Percentiles rank a stretch among this genome's conserved stretches.
These are phyloP conservation scores for Limulus polyphemus DNA, from an alignment of 2,888 invertebrate genomes.

Conservation along the genomic window DNA sequence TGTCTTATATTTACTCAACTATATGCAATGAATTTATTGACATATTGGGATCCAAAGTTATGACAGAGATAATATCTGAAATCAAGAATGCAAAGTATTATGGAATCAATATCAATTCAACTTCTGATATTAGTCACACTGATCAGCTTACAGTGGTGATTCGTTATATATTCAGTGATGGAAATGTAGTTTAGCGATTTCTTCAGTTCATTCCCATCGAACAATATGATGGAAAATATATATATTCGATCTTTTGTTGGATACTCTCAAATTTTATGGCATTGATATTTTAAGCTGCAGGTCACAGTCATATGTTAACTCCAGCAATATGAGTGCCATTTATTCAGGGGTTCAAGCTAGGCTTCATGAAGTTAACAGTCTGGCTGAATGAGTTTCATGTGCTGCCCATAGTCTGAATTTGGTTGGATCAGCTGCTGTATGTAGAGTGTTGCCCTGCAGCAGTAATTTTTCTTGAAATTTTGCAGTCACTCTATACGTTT, in stretches of 20 bases:
- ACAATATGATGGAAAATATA: too few relatives aligned
- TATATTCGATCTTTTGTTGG: too few relatives aligned
- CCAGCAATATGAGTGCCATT: too few relatives aligned
- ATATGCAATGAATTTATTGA: conserved; percentile 31
- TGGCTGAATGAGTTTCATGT: not conserved
- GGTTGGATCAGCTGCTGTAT: not conserved
- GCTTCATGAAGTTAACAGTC: not conserved
- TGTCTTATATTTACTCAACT: conserved; percentile 30
- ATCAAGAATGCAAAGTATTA: not conserved
- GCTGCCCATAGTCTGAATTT: not conserved
- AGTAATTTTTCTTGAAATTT: too few relatives aligned
- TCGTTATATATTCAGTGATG: conserved; percentile 3
- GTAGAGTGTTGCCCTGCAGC: too few relatives aligned
- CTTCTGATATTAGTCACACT: conserved; percentile 17
- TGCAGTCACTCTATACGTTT: too few relatives aligned
- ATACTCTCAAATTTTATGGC: too few relatives aligned
- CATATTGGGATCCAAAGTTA: not conserved
- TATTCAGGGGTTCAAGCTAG: not conserved
- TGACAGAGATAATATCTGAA: not conserved
- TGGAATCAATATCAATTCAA: conserved; percentile 17
- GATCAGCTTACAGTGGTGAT: conserved; percentile 18
- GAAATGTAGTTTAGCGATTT: not conserved
- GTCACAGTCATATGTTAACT: too few relatives aligned
- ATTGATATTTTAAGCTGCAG: too few relatives aligned
- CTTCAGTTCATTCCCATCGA: not conserved